Percentiles rank a stretch among this genome's conserved stretches.
These are phyloP conservation scores for Drosophila setosimentum DNA, from an alignment of 2,888 invertebrate species.

Conservation along the genomic window DNA sequence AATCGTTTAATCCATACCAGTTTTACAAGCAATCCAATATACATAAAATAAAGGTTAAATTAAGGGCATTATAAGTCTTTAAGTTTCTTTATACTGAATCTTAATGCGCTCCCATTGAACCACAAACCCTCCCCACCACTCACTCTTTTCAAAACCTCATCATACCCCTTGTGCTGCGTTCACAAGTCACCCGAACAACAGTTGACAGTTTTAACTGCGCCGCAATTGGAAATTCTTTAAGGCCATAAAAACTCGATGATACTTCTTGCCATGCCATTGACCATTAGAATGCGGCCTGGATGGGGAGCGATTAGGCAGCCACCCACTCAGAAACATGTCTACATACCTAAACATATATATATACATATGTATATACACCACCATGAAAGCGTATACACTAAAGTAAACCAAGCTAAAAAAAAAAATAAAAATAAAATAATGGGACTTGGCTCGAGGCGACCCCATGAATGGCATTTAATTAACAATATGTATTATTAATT, in stretches of 20 bases:
- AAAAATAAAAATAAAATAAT: no score
- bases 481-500: constrained; percentile 69
- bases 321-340: background rate
- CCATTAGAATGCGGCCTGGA: constrained; percentile 50
- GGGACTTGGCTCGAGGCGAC: constrained; percentile 13
- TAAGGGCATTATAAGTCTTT: constrained; percentile 14
- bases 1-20: constrained; percentile 15
- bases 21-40: background rate
- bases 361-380: background rate
- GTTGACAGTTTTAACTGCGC: constrained; percentile 64
- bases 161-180: background rate
- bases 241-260: constrained; percentile 56
- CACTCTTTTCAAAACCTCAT: background rate
- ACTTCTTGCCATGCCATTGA: constrained; percentile 38
- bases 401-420: constrained; percentile 22
- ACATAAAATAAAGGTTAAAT: constrained; percentile 1
- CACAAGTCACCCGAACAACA: constrained; percentile 56
- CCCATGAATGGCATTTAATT: constrained; percentile 64
- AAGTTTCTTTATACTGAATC: constrained; percentile 12
- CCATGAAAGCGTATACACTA: constrained; percentile 1
- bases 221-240: constrained; percentile 66
- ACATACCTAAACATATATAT: background rate
- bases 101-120: background rate
- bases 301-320: constrained; percentile 45
- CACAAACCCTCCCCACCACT: background rate